These are phyloP conservation scores for Thermophis baileyi DNA, from an alignment of 2,113 vertebrate species.

Conservation along the genomic window DNA sequence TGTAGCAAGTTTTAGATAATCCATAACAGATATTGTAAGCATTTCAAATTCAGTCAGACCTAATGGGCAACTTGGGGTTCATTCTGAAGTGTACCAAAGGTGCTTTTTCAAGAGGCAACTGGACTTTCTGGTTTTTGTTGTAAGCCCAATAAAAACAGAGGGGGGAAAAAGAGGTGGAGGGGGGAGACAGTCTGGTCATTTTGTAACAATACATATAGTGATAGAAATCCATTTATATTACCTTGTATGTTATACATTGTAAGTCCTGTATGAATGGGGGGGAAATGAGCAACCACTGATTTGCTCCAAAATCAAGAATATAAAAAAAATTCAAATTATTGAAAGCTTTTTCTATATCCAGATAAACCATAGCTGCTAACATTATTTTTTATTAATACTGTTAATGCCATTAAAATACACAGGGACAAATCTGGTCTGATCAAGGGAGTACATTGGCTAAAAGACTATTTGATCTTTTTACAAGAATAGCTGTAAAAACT, in stretches of 20 bases:
- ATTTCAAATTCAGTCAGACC: neutral
- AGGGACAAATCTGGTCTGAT: neutral
- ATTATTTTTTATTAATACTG: neutral
- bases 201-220: neutral
- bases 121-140: neutral
- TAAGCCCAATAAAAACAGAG: neutral
- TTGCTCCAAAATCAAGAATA: neutral
- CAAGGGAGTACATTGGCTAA: neutral
- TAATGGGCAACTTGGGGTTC: neutral
- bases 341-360: neutral
- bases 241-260: neutral
- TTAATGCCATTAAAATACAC: neutral
- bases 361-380: neutral
- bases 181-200: neutral
- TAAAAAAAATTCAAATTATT: neutral
- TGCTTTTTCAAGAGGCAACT: too few relatives aligned
- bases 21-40: neutral
- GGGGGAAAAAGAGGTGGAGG: too few relatives aligned
- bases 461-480: neutral
- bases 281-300: too few relatives aligned
- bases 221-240: neutral
- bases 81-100: neutral
- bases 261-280: too few relatives aligned
- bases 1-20: neutral
- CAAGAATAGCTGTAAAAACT: neutral